Evolutionary conservation across 2,113 vertebrate genomes (phyloP).

Genomic region (Oryzias melastigma): DNA sequence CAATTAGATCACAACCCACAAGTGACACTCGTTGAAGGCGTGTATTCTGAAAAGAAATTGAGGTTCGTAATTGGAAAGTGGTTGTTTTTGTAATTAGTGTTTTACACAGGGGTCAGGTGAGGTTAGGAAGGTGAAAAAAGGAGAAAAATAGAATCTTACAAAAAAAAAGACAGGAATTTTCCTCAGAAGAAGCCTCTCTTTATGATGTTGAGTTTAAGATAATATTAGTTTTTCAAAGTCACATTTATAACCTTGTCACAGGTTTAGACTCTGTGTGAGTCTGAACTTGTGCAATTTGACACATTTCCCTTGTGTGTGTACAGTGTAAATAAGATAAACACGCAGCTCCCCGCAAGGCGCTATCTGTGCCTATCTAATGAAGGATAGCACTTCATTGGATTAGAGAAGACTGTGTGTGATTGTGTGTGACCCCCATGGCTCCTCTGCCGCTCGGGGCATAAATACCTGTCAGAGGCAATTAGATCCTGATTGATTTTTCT

Average conservation of each 20-base stretch:
- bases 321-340: constrained; percentile 55
- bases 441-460: constrained; percentile 58
- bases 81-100: constrained; percentile 24
- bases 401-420: constrained; percentile 31
- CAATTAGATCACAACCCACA: constrained; percentile 67
- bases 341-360: constrained; percentile 51
- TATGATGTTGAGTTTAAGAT: no score
- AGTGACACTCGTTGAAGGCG: constrained; percentile 45
- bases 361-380: constrained; percentile 61
- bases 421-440: constrained; percentile 30
- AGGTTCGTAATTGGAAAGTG: constrained; percentile 26
- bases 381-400: constrained; percentile 62
- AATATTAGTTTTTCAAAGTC: no score
- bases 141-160: background rate
- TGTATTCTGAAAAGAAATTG: constrained; percentile 25
- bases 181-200: background rate
- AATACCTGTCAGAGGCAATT: constrained; percentile 74
- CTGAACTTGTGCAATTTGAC: constrained; percentile 2
- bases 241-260: no score
- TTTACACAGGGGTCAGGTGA: constrained; percentile 8
- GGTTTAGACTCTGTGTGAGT: constrained; percentile 12
- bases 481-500: constrained; percentile 72
- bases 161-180: background rate
- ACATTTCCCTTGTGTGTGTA: constrained; percentile 10
- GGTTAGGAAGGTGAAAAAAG: background rate